Base-by-base conservation (phyloP, 2,888 invertebrate genomes). In the Hypomecis atomaria region DNA sequence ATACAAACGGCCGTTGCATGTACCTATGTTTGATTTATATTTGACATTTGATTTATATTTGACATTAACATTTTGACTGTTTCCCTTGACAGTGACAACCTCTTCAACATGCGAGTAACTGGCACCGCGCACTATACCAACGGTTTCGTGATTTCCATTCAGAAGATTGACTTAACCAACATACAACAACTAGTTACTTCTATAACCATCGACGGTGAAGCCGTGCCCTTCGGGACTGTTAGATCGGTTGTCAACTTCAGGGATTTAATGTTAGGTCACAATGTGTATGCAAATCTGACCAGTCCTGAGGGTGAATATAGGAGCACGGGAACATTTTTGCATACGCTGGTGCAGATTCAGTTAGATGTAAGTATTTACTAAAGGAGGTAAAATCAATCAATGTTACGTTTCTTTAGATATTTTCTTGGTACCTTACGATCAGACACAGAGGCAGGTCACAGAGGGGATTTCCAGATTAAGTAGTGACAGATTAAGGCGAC, bases 111-210 rank as follows among this genome's bases (percentile, higher is more conserved):
- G 76, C 76, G 73, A 0, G 78, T 86, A 0, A 71, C 66, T 0
- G 89, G 89, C 0, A 78, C 77, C 40, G 84, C 78, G 0, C 73
- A 67, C 0, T 89, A 88, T 67, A 79, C 81, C 9, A 84, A 89
- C 13, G 88, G 87, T 0, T 90, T 88, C 55, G 68, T 89, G 0
- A 67, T 87, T 0, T 83, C 88, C n/a, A 74, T 89, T 0, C 80
- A 88, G 57, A 79, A 75, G 36, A 71, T 89, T 0, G 81, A 84
- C 9, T 23, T 88, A 0, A 66, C 52, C 0, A 34, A 66, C 4
- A 71, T 87, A 0, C 0, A 23, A 0, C 53, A 70, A 0, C 0
- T 0, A 0, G 59, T 82, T 0, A n/a, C 6, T 0, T 70, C 54
- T 1, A 62, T 55, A 11, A 65, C 49, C 0, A 62, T 76, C 0